Evolutionary conservation across 1,140 invertebrate species (phyloP).

Genomic region (Chironomus tepperi): DNA sequence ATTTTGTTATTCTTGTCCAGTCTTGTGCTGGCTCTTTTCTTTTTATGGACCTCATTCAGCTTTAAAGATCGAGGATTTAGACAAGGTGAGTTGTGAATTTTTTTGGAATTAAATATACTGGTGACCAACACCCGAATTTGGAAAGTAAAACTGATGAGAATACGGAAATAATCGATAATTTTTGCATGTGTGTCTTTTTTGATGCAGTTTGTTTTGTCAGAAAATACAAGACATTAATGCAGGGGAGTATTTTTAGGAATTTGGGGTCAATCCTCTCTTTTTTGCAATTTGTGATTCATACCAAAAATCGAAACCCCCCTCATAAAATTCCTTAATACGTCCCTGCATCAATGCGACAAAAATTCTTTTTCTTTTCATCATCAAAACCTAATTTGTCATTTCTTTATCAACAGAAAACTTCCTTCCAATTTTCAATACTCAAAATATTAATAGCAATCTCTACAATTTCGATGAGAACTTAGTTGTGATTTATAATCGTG

Average conservation of each 20-base stretch:
- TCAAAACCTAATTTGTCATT: neutral
- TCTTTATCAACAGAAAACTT: neutral
- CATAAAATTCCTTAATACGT: no score
- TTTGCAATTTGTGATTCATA: no score
- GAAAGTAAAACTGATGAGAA: neutral
- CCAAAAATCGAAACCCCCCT: no score
- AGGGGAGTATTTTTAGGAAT: no score
- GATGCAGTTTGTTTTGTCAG: neutral
- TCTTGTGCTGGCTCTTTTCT: neutral
- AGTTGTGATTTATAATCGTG: constrained; percentile 89
- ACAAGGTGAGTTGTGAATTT: neutral
- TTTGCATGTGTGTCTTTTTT: neutral
- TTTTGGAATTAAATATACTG: neutral
- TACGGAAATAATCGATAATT: neutral
- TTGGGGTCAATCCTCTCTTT: no score
- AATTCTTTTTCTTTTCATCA: neutral
- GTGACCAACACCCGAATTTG: neutral
- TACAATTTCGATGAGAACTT: constrained; percentile 48
- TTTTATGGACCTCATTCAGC: neutral
- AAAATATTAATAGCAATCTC: neutral
- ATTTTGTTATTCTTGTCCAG: neutral
- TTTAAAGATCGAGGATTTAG: neutral
- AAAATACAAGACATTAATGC: neutral
- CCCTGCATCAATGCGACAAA: neutral
- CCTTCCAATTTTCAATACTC: neutral